Evolutionary conservation across 2,113 vertebrate genomes (phyloP).

Genomic region (Physeter macrocephalus): DNA sequence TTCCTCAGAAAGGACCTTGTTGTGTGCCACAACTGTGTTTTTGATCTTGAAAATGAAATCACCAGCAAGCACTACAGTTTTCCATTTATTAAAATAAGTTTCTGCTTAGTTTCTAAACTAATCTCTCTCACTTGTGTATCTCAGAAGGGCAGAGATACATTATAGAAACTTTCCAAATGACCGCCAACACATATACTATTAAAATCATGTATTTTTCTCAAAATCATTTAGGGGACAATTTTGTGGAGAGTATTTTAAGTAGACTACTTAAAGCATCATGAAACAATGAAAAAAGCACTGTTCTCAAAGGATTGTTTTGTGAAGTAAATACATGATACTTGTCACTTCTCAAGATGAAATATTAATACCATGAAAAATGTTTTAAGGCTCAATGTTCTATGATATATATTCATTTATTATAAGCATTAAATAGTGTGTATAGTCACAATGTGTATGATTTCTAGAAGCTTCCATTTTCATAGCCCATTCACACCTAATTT

Average conservation of each 20-base stretch:
- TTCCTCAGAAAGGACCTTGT: background rate
- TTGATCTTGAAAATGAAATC: slow-evolving; percentile 25
- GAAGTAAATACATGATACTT: background rate
- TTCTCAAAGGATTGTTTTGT: background rate
- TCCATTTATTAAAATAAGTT: background rate
- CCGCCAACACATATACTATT: background rate
- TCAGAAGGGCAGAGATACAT: background rate
- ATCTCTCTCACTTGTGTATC: background rate
- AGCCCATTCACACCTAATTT: background rate
- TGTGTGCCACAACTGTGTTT: background rate
- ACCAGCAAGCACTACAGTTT: background rate
- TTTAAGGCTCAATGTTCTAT: background rate
- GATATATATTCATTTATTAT: background rate
- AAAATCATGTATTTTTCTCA: background rate
- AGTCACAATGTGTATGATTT: background rate
- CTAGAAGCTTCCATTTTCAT: background rate
- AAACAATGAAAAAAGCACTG: background rate
- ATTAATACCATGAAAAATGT: background rate
- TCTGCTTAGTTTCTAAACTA: background rate
- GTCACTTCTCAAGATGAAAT: background rate
- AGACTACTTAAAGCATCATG: background rate
- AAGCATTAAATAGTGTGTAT: background rate
- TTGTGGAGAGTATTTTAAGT: background rate
- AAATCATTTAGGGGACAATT: background rate
- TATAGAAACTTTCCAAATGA: background rate